Percentiles rank a stretch among this genome's conserved stretches.
Conservation (phyloP, 2,888 invertebrate species). For the Penaeus monodon region DNA sequence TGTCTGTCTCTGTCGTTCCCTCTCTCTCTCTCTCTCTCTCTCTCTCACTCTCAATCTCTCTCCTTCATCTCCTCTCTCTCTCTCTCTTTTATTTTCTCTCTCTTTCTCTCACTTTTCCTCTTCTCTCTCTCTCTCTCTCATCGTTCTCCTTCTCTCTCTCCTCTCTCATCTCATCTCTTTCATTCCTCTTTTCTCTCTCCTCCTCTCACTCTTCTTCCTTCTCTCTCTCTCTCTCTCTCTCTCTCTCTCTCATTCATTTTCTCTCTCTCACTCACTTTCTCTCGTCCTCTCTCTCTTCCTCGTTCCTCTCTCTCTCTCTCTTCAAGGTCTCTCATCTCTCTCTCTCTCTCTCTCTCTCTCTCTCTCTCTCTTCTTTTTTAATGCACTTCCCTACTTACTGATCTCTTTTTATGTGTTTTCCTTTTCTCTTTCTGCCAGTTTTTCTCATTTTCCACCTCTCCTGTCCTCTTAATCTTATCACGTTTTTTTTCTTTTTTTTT, state of each 20-base stretch:
- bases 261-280: not conserved
- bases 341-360: not conserved
- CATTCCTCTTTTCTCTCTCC: too few species aligned
- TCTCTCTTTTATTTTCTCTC: not conserved
- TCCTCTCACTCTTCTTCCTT: too few species aligned
- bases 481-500: not conserved
- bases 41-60: not conserved
- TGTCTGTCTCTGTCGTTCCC: not conserved
- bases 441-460: not conserved
- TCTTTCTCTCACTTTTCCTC: not conserved
- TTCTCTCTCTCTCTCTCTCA: constrained; percentile 6
- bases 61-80: not conserved
- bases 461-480: not conserved
- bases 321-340: too few species aligned
- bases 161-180: not conserved
- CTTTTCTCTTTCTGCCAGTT: not conserved
- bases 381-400: too few species aligned
- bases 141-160: not conserved
- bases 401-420: too few species aligned
- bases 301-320: not conserved
- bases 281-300: not conserved
- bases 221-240: not conserved
- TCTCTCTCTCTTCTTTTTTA: not conserved
- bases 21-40: not conserved
- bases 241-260: not conserved